Conservation (phyloP, 2,113 vertebrate species). For the Lophochroa leadbeateri region DNA sequence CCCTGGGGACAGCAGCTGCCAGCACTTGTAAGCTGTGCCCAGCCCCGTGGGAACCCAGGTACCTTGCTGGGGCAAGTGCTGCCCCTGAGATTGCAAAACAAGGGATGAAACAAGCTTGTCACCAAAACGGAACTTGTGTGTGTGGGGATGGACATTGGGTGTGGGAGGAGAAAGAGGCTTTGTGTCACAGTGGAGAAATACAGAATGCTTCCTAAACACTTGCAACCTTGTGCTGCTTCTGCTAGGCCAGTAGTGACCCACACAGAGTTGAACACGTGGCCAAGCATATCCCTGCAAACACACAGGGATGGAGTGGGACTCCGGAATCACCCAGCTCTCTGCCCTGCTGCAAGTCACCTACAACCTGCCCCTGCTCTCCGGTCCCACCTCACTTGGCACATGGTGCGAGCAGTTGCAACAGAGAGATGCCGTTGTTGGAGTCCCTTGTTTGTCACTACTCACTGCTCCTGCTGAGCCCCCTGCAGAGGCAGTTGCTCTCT, state of each 20-base stretch:
- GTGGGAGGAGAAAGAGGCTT: not conserved
- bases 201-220: not conserved
- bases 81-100: not conserved
- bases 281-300: not conserved
- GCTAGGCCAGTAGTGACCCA: not conserved
- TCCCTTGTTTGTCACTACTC: not conserved
- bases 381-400: not conserved
- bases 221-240: not conserved
- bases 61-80: not conserved
- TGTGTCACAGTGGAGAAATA: not conserved
- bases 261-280: not conserved
- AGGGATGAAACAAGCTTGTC: not conserved
- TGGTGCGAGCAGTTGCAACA: not conserved
- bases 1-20: not conserved
- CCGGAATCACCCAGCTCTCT: not conserved
- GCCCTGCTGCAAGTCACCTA: not conserved
- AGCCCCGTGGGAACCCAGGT: not conserved
- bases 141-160: accelerated
- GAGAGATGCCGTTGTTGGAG: not conserved
- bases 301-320: not conserved
- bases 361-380: not conserved
- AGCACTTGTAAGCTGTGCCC: not conserved
- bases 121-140: not conserved
- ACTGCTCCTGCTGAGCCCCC: not conserved
- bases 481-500: not conserved